Percentiles rank a stretch among this genome's conserved stretches.
Evolutionary conservation across 2,797 vertebrate genomes (phyloP).

Genomic region (Platalea minor): DNA sequence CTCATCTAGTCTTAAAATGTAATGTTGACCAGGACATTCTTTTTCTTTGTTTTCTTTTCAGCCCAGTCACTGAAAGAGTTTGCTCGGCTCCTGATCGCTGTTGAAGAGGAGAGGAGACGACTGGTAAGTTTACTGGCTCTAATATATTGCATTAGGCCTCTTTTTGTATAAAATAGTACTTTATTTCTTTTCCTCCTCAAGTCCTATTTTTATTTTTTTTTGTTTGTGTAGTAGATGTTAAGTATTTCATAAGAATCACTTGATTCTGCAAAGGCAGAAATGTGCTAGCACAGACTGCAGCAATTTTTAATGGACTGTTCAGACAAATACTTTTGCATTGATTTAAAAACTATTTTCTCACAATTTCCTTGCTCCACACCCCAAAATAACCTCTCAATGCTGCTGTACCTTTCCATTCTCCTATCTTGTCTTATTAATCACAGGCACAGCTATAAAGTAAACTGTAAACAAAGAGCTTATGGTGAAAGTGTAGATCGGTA

Average conservation of each 20-base stretch:
- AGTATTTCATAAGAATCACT: not conserved
- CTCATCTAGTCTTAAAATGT: not conserved
- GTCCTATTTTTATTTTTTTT: not conserved
- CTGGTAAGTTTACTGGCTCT: constrained; percentile 80
- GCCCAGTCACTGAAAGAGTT: constrained; percentile 96
- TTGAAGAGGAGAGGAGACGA: constrained; percentile 92
- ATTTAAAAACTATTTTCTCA: not conserved
- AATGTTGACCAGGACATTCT: not conserved
- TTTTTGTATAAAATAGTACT: not conserved
- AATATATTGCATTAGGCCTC: not conserved
- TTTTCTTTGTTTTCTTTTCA: constrained; percentile 69
- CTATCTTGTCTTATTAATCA: not conserved
- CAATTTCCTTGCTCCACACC: rapidly evolving
- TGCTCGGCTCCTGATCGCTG: constrained; percentile 89
- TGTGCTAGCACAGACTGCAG: not conserved
- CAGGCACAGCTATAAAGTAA: not conserved
- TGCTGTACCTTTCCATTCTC: not conserved
- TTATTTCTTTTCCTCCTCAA: not conserved
- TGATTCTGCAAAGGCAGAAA: not conserved
- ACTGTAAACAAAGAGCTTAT: not conserved
- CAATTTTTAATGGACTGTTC: not conserved
- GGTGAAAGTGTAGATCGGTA: not conserved
- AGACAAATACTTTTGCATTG: not conserved
- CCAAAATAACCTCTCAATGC: not conserved
- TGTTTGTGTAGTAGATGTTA: not conserved